A percentile compares a stretch with the other conserved stretches of the same genome.
phyloP scores from a whole-genome alignment of 2,888 invertebrate species.

The Urechis unicinctus region DNA sequence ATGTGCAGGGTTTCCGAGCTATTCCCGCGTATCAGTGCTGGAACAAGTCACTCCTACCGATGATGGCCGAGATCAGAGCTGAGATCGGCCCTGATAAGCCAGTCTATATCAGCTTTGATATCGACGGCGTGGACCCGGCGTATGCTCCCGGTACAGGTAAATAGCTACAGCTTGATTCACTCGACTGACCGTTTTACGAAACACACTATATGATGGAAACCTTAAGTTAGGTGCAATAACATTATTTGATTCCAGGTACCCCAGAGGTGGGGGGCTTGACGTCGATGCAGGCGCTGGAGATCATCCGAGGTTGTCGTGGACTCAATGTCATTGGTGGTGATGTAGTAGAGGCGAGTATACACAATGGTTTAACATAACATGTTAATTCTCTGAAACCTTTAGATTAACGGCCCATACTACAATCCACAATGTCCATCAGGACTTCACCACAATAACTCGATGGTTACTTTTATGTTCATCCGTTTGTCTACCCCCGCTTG shows the following conservation, averaged over 20 bases:
- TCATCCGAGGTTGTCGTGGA: slow-evolving; percentile 42
- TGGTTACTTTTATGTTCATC: too few relatives aligned
- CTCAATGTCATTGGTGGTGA: slow-evolving; percentile 43
- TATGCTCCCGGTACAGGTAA: slow-evolving; percentile 49
- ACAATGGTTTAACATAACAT: too few relatives aligned
- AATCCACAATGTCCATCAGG: too few relatives aligned
- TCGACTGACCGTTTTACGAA: too few relatives aligned
- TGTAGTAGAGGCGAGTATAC: slow-evolving; percentile 37
- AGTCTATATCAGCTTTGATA: slow-evolving; percentile 47
- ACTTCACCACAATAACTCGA: too few relatives aligned
- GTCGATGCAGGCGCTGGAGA: slow-evolving; percentile 43
- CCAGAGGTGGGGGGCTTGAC: slow-evolving; percentile 25
- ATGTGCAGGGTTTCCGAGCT: slow-evolving; percentile 7
- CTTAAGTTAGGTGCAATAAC: too few relatives aligned
- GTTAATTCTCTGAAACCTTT: too few relatives aligned
- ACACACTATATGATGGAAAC: too few relatives aligned
- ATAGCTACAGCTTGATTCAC: neutral
- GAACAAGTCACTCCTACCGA: slow-evolving; percentile 39
- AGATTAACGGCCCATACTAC: too few relatives aligned
- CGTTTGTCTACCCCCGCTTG: neutral
- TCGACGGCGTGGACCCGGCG: slow-evolving; percentile 46
- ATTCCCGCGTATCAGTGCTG: slow-evolving; percentile 41
- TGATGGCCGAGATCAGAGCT: slow-evolving; percentile 41
- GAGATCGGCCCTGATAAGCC: slow-evolving; percentile 40
- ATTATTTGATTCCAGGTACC: neutral